Conservation (phyloP, 1,140 invertebrate genomes). For the Drepana arcuata region DNA sequence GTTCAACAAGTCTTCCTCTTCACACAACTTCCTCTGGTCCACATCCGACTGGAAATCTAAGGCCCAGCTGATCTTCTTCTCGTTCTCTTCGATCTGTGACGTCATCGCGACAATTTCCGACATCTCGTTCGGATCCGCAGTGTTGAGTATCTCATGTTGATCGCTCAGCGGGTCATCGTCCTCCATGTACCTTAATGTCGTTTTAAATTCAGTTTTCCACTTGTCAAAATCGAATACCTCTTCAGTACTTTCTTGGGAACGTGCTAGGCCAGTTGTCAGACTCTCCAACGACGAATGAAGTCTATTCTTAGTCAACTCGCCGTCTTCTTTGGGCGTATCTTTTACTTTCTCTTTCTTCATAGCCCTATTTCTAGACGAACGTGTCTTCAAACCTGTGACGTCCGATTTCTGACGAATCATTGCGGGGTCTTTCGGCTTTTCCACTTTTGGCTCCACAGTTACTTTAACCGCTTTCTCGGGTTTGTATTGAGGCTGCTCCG, state of each 20-base stretch:
- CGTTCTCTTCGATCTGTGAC: constrained; percentile 68
- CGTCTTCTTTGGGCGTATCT: constrained; percentile 28
- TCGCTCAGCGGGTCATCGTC: constrained; percentile 55
- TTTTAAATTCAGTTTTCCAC: constrained; percentile 60
- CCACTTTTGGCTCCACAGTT: constrained; percentile 25
- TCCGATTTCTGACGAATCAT: constrained; percentile 75
- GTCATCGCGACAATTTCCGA: constrained; percentile 70
- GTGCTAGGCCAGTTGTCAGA: constrained; percentile 48
- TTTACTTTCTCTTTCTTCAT: constrained; percentile 40
- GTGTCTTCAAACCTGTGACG: constrained; percentile 73
- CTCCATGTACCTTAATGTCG: constrained; percentile 53
- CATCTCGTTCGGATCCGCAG: constrained; percentile 61
- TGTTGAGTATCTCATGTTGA: constrained; percentile 51
- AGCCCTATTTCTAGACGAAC: constrained; percentile 46
- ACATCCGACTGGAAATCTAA: constrained; percentile 69
- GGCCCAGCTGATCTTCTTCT: constrained; percentile 63
- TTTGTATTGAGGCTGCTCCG: constrained; percentile 41
- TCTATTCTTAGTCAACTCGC: constrained; percentile 48
- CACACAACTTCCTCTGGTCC: constrained; percentile 77
- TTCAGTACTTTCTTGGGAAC: constrained; percentile 55
- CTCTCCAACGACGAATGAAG: constrained; percentile 67
- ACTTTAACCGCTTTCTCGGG: constrained; percentile 23
- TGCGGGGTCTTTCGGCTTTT: constrained; percentile 39
- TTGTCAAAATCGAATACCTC: constrained; percentile 61
- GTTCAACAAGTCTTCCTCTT: constrained; percentile 86